These are phyloP conservation scores for Luidia sarsii DNA, from an alignment of 53 echinoderm and acorn worm genomes.

Conservation along the genomic window DNA sequence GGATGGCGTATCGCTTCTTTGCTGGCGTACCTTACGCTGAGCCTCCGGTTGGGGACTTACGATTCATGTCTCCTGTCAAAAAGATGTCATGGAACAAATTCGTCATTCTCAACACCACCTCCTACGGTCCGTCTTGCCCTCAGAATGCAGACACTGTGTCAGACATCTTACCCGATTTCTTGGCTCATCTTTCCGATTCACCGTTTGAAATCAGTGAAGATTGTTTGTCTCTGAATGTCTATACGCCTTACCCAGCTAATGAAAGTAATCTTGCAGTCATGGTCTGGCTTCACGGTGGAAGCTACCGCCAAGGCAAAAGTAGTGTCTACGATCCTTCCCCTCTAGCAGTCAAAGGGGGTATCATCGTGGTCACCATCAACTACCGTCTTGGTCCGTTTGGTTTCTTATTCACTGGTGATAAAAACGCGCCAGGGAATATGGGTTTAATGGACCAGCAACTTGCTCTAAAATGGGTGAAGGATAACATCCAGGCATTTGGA, in stretches of 20 bases:
- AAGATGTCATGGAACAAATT: constrained; percentile 30
- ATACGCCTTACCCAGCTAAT: constrained; percentile 36
- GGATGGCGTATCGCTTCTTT: not conserved
- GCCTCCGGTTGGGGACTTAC: constrained; percentile 48
- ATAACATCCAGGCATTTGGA: constrained; percentile 78
- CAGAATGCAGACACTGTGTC: not conserved
- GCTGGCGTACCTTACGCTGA: constrained; percentile 76
- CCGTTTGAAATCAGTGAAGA: constrained; percentile 54
- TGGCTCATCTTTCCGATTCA: not conserved
- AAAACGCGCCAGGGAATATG: constrained; percentile 76
- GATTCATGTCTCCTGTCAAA: constrained; percentile 69
- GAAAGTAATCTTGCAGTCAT: not conserved
- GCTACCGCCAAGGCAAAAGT: not conserved
- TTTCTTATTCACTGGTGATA: constrained; percentile 48
- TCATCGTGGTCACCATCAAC: constrained; percentile 21
- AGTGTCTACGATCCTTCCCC: not conserved
- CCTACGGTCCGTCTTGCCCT: constrained; percentile 70
- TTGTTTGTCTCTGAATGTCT: constrained; percentile 79
- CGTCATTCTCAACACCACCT: constrained; percentile 56
- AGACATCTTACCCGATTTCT: not conserved
- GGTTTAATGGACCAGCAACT: constrained; percentile 85
- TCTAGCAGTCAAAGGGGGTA: not conserved
- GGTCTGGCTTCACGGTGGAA: constrained; percentile 38
- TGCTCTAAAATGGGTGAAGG: constrained; percentile 76
- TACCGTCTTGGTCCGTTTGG: constrained; percentile 29